Conservation (phyloP, 2,888 invertebrate species). For the Dyspetes luteomarginatus region DNA sequence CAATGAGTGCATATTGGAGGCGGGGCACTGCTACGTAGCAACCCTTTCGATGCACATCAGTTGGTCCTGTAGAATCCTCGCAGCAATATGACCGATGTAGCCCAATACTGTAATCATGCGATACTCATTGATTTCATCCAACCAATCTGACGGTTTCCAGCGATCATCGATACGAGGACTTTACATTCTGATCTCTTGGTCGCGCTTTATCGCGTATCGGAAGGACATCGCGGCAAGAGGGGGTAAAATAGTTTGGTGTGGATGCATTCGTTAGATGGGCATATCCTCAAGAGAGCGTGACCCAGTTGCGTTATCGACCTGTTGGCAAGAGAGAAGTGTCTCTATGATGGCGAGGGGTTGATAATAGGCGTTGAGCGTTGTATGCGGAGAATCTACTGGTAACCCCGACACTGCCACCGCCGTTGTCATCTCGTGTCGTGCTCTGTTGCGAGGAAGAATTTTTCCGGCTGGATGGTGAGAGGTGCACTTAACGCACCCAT, state of each 20-base stretch:
- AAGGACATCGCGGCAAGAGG: neutral
- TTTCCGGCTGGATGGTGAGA: slow-evolving; percentile 51
- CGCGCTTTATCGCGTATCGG: neutral
- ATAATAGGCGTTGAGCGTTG: slow-evolving; percentile 65
- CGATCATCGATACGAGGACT: neutral
- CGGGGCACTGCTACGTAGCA: slow-evolving; percentile 77
- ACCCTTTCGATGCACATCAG: slow-evolving; percentile 58
- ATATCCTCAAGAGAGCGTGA: slow-evolving; percentile 70
- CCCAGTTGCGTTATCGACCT: slow-evolving; percentile 79
- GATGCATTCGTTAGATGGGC: slow-evolving; percentile 1
- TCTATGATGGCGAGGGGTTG: slow-evolving; percentile 71
- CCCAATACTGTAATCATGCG: neutral
- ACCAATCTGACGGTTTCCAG: neutral
- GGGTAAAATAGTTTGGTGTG: neutral
- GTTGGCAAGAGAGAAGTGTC: slow-evolving; percentile 72
- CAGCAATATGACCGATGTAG: slow-evolving; percentile 17
- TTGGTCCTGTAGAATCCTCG: neutral
- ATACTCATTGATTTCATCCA: neutral
- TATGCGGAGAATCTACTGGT: slow-evolving; percentile 1
- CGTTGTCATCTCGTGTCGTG: neutral
- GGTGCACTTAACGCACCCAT: slow-evolving; percentile 77
- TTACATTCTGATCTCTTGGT: neutral
- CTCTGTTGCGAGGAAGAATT: neutral
- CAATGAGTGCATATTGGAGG: slow-evolving; percentile 82
- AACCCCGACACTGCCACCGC: neutral